Percentiles rank a stretch among this genome's conserved stretches.
Evolutionary conservation across 2,113 vertebrate genomes (phyloP).

Genomic region (Etheostoma cragini): DNA sequence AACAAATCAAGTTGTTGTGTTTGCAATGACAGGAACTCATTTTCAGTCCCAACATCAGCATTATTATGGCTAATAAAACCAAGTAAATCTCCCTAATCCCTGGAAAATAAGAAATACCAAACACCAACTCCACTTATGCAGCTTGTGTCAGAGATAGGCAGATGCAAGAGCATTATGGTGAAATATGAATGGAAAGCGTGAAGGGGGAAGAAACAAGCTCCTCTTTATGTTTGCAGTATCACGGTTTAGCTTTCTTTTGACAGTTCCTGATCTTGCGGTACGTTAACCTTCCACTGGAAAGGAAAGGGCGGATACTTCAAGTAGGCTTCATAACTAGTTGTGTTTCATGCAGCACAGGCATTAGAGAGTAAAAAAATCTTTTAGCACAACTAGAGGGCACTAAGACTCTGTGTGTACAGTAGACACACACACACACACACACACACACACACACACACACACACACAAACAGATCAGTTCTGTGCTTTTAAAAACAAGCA

Average conservation of each 20-base stretch:
- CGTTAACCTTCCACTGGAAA: background rate
- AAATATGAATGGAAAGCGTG: background rate
- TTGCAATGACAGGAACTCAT: background rate
- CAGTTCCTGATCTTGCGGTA: background rate
- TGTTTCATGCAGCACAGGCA: background rate
- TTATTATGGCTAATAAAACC: background rate
- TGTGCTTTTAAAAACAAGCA: background rate
- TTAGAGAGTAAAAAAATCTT: background rate
- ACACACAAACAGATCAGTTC: background rate
- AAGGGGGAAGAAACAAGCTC: background rate
- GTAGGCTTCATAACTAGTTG: background rate
- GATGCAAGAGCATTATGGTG: background rate
- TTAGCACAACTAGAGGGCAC: conserved; percentile 41
- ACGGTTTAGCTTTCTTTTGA: background rate
- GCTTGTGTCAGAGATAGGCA: background rate
- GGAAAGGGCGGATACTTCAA: background rate
- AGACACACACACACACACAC: conserved; percentile 7
- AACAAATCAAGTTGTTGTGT: conserved; percentile 18
- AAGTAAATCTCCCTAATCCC: background rate
- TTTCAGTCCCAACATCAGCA: background rate
- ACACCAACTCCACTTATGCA: background rate
- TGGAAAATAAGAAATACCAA: background rate
- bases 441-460: conserved; percentile 1
- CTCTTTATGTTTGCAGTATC: background rate
- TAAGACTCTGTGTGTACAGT: background rate